Base-by-base conservation (phyloP, 2,113 vertebrate species). In the Ptilonorhynchus violaceus region DNA sequence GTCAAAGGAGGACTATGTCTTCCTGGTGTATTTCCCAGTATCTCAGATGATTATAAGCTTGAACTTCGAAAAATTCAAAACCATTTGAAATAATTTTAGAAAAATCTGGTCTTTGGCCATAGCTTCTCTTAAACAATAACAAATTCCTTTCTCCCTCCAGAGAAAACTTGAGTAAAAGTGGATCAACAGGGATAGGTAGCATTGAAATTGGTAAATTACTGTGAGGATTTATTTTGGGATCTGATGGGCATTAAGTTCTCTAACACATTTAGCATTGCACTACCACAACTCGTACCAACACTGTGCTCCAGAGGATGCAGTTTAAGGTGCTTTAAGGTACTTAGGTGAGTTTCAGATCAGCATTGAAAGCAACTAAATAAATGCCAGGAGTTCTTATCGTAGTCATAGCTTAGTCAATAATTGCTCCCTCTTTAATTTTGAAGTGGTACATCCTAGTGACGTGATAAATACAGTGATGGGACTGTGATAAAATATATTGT, bases 1-100 rank as follows among this genome's bases (percentile, higher is more conserved):
- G 35, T 24, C 8, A 0, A 1, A 49, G 52, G n/a, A 72, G 17
- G 17, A 31, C 39, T 33, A 0, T 33, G 37, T n/a, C 37, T 20
- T 42, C 31, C 18, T 50, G 11, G 7, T 53, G 24, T 53, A 15
- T 46, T 81, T 77, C 33, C 22, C 23, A 89, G 42, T 31, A 46
- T 27, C 39, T 70, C 56, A 59, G 20, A 23, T 21, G 44, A 19
- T 68, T 44, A 15, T 25, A 76, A 76, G 17, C 17, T 31, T 59
- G 35, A 76, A 72, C 13, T 28, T 78, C 14, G 50, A 72, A 78
- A 88, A 39, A 24, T 24, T 62, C 28, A 37, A 79, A 21, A 20
- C 11, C 41, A 13, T 37, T 27, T 28, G 42, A 70, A 92, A n/a
- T 41, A 35, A 44, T 9, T 85, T 24, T 30, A 39, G 37, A 92